Base-by-base conservation (phyloP, 2,888 invertebrate species). In the Patella caerulea region DNA sequence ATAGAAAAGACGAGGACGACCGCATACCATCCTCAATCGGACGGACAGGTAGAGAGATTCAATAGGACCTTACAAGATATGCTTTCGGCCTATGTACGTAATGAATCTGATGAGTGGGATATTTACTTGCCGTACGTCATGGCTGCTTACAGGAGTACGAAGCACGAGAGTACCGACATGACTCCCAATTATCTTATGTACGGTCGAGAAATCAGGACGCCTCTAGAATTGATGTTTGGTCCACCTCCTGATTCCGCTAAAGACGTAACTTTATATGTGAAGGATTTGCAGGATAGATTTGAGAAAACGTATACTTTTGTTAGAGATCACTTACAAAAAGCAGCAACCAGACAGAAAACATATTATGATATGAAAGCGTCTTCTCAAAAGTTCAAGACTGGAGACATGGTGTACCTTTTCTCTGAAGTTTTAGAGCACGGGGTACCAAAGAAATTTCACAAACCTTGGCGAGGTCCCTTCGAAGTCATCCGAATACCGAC, bases 101-200 rank as follows among this genome's bases (percentile, higher is more conserved):
- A 80, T 19, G 75, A 82, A 53, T 55, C 65, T 34, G 65, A 79
- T 69, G 79, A 78, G 59, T 82, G 78, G 78, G 80, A 82, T 74
- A 78, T 71, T 15, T 77, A 76, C 72, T 45, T 79, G 55, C 78
- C 75, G 14, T 76, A 76, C 70, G 54, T 80, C 14, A 78, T 82
- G 80, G 71, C 78, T 72, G 79, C 82, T 45, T 82, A 80, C 55
- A 54, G 79, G 17, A 71, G 77, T 7, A 72, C 82, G 19, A 65
- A 56, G 4, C 82, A 82, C 24, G 74, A 80, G 15, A 76, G 74
- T 59, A 82, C 80, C 19, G 69, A 71, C 34, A 74, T 15, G 55
- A 76, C 72, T 56, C 80, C 82, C 3, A 77, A 78, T 69, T 24
- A 70, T 12, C n/a, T 82, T 17, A 76, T 80, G 76, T 77, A 79